Evolutionary conservation across 2,113 vertebrate genomes (phyloP).

Genomic region (Oreochromis tanganicae): DNA sequence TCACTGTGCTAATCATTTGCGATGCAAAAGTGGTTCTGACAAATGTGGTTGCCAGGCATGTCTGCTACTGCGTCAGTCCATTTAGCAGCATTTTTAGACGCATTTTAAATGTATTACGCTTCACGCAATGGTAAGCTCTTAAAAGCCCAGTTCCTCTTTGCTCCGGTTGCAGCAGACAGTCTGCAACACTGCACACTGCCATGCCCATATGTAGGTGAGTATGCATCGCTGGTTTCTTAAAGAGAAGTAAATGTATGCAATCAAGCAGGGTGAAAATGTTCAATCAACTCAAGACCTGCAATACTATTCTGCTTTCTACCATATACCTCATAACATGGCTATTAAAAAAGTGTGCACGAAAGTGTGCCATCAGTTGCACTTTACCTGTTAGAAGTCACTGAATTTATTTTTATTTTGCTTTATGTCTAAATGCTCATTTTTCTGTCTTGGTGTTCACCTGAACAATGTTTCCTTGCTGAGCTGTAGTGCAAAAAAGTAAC

Average conservation of each 20-base stretch:
- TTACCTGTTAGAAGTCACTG: background rate
- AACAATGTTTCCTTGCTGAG: background rate
- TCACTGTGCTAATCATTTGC: slow-evolving; percentile 1
- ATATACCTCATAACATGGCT: background rate
- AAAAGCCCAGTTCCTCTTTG: background rate
- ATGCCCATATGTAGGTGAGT: background rate
- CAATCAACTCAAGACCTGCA: background rate
- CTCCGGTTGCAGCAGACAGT: background rate
- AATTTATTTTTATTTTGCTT: background rate
- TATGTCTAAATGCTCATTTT: background rate
- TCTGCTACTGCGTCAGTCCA: background rate
- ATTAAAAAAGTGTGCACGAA: background rate
- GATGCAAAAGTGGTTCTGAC: slow-evolving; percentile 26
- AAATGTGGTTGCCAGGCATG: slow-evolving; percentile 3
- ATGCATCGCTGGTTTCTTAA: background rate
- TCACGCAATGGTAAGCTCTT: background rate
- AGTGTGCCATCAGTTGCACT: background rate
- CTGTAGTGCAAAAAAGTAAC: background rate
- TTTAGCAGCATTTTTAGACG: slow-evolving; percentile 4
- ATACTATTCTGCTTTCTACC: background rate
- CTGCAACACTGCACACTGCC: background rate
- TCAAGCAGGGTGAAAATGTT: background rate
- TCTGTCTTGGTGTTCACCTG: background rate
- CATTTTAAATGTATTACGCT: background rate
- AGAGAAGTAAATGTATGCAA: background rate